Conservation (phyloP, 2,797 vertebrate genomes). For the Mormyrops boulengeri region DNA sequence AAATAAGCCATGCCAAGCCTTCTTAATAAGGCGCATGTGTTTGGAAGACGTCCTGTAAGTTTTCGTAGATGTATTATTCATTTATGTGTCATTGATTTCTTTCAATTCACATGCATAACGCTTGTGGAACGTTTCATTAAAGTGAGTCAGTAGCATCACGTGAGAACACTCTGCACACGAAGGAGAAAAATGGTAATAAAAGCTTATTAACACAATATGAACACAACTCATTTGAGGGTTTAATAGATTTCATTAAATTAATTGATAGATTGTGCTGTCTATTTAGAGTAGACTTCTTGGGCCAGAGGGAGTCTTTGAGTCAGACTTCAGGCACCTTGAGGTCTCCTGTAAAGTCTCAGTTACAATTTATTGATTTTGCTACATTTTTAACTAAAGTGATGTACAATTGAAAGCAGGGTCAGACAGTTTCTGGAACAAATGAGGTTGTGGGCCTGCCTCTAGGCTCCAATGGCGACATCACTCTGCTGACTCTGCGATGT, state of each 20-base stretch:
- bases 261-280: neutral
- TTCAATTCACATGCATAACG: neutral
- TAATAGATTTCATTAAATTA: conserved; percentile 1
- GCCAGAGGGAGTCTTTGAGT: neutral
- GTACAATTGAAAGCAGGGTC: neutral
- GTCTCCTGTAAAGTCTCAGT: neutral
- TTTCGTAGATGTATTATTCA: neutral
- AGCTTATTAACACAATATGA: neutral
- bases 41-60: neutral
- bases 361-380: neutral
- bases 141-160: neutral
- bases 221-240: neutral
- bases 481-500: neutral
- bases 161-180: neutral
- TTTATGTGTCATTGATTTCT: neutral
- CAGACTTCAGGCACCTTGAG: neutral
- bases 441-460: neutral
- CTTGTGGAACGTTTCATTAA: neutral
- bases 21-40: neutral
- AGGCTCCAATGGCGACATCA: neutral
- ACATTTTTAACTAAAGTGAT: neutral
- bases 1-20: neutral
- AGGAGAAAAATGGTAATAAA: neutral
- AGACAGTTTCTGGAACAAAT: neutral
- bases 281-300: neutral